These are phyloP conservation scores for Acanthurus leucopareius DNA, from an alignment of 2,797 vertebrate species.

Conservation along the genomic window DNA sequence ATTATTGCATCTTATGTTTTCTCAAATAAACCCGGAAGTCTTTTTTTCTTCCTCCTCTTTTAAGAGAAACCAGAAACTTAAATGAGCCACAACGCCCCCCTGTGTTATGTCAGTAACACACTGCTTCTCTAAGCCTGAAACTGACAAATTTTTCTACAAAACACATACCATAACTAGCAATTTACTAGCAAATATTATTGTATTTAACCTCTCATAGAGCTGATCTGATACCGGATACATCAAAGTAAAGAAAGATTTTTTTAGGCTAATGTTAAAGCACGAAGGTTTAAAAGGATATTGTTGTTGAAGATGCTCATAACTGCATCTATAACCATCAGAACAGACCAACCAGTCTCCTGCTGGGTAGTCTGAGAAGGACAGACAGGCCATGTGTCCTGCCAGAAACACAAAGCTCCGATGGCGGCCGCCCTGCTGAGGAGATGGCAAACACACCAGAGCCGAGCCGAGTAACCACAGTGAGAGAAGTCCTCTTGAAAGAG, in stretches of 20 bases:
- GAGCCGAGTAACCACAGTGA: constrained; percentile 25
- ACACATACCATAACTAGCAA: too few species aligned
- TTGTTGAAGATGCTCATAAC: background rate
- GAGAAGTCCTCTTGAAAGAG: constrained; percentile 16
- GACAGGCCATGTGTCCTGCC: background rate
- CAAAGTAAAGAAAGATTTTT: background rate
- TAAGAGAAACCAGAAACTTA: too few species aligned
- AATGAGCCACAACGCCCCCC: too few species aligned
- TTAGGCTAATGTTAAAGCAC: background rate
- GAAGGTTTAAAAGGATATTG: background rate
- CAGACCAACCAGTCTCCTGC: constrained; percentile 12
- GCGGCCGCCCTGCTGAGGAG: constrained; percentile 31
- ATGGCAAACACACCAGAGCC: constrained; percentile 20
- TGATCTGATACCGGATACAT: background rate
- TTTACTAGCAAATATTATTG: background rate
- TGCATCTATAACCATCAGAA: constrained; percentile 15
- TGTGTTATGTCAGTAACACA: too few species aligned
- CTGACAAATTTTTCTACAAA: too few species aligned
- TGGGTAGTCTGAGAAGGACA: constrained; percentile 7
- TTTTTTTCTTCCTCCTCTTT: too few species aligned
- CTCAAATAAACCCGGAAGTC: too few species aligned
- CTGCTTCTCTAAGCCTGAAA: too few species aligned
- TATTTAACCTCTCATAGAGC: background rate
- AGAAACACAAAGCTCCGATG: constrained; percentile 5
- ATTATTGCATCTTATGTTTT: too few species aligned